These are phyloP conservation scores for Trogon surrucura DNA, from an alignment of 2,113 vertebrate genomes.

Conservation along the genomic window DNA sequence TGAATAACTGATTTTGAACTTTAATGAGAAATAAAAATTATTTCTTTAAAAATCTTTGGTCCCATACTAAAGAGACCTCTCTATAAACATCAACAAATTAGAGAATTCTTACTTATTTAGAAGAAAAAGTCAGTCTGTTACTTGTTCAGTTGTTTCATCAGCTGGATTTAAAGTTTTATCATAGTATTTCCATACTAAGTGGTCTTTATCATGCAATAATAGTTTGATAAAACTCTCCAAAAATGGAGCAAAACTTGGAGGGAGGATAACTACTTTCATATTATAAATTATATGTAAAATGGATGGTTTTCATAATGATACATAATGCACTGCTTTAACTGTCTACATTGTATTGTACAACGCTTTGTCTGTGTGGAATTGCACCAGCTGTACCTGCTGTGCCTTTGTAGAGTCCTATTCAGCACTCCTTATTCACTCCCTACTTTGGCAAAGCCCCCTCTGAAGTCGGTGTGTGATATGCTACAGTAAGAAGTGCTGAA, in stretches of 20 bases:
- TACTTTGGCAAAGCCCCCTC: conserved; percentile 53
- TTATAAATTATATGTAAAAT: conserved; percentile 66
- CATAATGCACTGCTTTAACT: conserved; percentile 59
- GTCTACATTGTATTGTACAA: conserved; percentile 34
- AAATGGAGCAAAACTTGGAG: conserved; percentile 61
- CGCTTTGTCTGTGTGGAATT: conserved; percentile 65
- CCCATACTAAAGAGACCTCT: not conserved
- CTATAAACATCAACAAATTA: not conserved
- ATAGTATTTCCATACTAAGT: conserved; percentile 19
- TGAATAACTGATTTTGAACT: conserved; percentile 15
- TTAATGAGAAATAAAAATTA: not conserved
- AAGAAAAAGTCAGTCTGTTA: not conserved
- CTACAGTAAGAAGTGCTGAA: conserved; percentile 44
- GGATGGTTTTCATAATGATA: conserved; percentile 58
- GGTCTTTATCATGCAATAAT: not conserved
- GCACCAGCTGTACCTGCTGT: conserved; percentile 69
- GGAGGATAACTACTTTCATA: conserved; percentile 66
- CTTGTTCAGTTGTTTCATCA: conserved; percentile 16
- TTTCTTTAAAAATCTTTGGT: not conserved
- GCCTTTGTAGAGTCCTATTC: conserved; percentile 68
- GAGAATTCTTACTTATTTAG: not conserved
- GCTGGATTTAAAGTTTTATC: conserved; percentile 4
- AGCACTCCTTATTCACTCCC: conserved; percentile 54
- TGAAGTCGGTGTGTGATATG: conserved; percentile 53
- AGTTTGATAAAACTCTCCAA: conserved; percentile 54